A percentile compares a stretch with the other conserved stretches of the same genome.
These are phyloP conservation scores for Drosophila nannoptera DNA, from an alignment of 1,140 invertebrate species.

Conservation along the genomic window DNA sequence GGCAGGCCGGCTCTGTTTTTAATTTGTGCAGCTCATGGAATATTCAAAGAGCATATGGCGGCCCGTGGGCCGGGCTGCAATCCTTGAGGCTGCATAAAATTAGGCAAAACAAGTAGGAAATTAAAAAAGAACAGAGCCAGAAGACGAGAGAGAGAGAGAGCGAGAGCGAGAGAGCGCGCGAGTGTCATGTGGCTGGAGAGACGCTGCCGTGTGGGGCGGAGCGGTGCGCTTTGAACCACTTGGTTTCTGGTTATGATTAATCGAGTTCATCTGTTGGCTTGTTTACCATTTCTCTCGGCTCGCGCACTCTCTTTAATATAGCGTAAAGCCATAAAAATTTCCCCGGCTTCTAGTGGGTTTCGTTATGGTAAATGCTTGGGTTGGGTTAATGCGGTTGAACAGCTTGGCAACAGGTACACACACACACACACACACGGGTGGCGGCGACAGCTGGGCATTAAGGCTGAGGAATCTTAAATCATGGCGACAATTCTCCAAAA, in stretches of 20 bases:
- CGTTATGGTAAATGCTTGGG: conserved; percentile 49
- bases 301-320: conserved; percentile 46
- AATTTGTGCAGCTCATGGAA: conserved; percentile 75
- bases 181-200: conserved; percentile 60
- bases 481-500: conserved; percentile 76
- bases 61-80: conserved; percentile 43
- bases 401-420: conserved; percentile 58
- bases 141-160: conserved; percentile 3
- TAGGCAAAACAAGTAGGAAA: conserved; percentile 71
- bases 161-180: conserved; percentile 11
- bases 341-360: conserved; percentile 43
- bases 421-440: neutral
- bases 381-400: conserved; percentile 14
- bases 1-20: conserved; percentile 47
- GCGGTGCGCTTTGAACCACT: conserved; percentile 40
- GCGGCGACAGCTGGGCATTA: conserved; percentile 17
- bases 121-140: conserved; percentile 43
- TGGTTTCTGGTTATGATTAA: conserved; percentile 56
- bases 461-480: conserved; percentile 70
- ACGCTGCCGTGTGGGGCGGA: conserved; percentile 5
- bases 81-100: conserved; percentile 66
- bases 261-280: conserved; percentile 65
- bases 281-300: conserved; percentile 57
- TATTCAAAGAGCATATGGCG: conserved; percentile 71
- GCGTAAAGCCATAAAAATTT: conserved; percentile 62